Conservation (phyloP, 2,113 vertebrate genomes). For the Aegithalos caudatus region DNA sequence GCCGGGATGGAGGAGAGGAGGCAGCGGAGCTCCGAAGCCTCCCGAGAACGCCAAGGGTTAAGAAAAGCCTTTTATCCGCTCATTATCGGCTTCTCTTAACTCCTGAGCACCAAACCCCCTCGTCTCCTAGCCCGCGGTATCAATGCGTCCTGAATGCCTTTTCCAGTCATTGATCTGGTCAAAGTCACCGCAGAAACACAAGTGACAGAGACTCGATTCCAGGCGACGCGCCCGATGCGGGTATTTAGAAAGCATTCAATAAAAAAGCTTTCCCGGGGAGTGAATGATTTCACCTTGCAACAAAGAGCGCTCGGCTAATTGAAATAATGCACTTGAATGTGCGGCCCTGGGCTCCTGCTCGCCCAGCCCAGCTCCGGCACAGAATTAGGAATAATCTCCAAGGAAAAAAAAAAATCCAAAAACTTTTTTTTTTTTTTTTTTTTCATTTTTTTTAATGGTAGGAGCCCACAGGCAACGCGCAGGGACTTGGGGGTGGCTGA, state of each 20-base stretch:
- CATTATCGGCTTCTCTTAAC: not conserved
- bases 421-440: not conserved
- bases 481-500: fast-evolving
- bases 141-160: constrained; percentile 46
- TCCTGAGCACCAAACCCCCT: not conserved
- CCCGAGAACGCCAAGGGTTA: constrained; percentile 25
- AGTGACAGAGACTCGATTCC: constrained; percentile 61
- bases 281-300: constrained; percentile 38
- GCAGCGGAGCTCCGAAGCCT: not conserved
- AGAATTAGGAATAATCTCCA: not conserved
- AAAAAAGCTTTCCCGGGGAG: constrained; percentile 17
- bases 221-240: constrained; percentile 10
- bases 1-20: not conserved
- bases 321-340: constrained; percentile 22
- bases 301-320: constrained; percentile 26
- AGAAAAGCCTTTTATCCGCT: not conserved
- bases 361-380: not conserved
- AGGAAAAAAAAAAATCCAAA: not conserved
- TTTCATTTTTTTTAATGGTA: too few relatives aligned
- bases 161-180: constrained; percentile 58
- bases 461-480: not conserved
- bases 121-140: not conserved
- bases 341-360: not conserved
- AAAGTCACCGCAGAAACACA: constrained; percentile 56
- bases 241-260: constrained; percentile 48